Evolutionary conservation across 2,888 invertebrate genomes (phyloP), one percentile per base, ranked within the genome.

Genomic region (Athetis lepigone): DNA sequence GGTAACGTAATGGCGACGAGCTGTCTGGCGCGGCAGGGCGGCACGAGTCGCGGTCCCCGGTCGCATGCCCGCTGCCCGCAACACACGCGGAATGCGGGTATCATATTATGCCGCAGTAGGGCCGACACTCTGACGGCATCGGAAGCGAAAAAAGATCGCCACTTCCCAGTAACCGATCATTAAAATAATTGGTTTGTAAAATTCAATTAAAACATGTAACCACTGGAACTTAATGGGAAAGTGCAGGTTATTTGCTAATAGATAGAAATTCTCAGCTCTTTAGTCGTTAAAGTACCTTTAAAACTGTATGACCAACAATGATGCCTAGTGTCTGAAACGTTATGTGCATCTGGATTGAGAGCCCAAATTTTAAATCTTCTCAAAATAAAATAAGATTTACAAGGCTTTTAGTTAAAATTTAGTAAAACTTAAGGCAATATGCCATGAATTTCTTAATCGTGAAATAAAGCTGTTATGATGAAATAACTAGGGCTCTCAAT

Each of bases 1-100:
- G 64, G 70, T 73, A 78, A 75, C 58, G 67, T 67, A 69, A 71
- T 70, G 82, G 84, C 84, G 84, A 63, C 83, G 74, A 72, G 76
- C 84, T 70, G 81, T 81, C 85, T 85, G 75, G 75, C 72, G 65
- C 61, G 75, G 58, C 54, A 77, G 60, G 67, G 57, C 65, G 63
- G 56, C 59, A 63, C 62, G 61, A 55, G 61, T 16, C 67, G 61
- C 70, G 45, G 52, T 59, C 75, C 39, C 49, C 64, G 45, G 13
- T 29, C 61, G 29, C 68, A 50, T 57, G 54, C 65, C 43, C 72
- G 40, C 46, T 25, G 9, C 21, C 39, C 58, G 29, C 49, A 58
- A 77, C 78, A 74, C 70, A 77, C 77, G 77, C 58, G 74, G 77
- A 73, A 77, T 65, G 77, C 55, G 57, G 64, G 57, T 72, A 67